Conservation (phyloP, 2,797 vertebrate genomes). For the Phalanger gymnotis region DNA sequence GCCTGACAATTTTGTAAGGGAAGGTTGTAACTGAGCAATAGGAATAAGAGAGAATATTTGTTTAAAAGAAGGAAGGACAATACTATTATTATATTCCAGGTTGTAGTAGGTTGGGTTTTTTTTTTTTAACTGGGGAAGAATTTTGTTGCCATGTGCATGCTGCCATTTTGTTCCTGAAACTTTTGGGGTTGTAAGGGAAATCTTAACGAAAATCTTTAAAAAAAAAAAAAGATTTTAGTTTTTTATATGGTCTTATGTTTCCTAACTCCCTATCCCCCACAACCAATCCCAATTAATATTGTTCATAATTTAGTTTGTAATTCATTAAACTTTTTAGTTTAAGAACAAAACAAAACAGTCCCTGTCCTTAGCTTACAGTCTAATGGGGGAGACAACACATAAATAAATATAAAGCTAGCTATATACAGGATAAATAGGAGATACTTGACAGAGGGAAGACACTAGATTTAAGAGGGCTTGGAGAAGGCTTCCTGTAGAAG, state of each 20-base stretch:
- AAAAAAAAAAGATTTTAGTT: slow-evolving; percentile 52
- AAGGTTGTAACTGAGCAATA: slow-evolving; percentile 34
- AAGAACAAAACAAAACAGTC: too few relatives aligned
- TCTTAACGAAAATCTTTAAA: slow-evolving; percentile 26
- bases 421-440: too few relatives aligned
- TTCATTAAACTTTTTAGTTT: slow-evolving; percentile 79
- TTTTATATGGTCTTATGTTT: slow-evolving; percentile 65
- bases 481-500: too few relatives aligned
- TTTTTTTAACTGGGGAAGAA: neutral
- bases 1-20: slow-evolving; percentile 64
- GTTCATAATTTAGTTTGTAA: slow-evolving; percentile 79
- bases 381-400: too few relatives aligned
- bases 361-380: too few relatives aligned
- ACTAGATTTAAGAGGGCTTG: too few relatives aligned
- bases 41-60: slow-evolving; percentile 54
- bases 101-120: slow-evolving; percentile 51
- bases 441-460: too few relatives aligned
- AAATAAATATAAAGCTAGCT: too few relatives aligned
- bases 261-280: slow-evolving; percentile 42
- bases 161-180: neutral
- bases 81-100: slow-evolving; percentile 80
- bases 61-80: slow-evolving; percentile 75
- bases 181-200: slow-evolving; percentile 68
- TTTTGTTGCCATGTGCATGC: slow-evolving; percentile 68
- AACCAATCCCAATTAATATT: slow-evolving; percentile 68